Evolutionary conservation across 2,797 vertebrate genomes (phyloP).

Genomic region (Microhierax caerulescens): DNA sequence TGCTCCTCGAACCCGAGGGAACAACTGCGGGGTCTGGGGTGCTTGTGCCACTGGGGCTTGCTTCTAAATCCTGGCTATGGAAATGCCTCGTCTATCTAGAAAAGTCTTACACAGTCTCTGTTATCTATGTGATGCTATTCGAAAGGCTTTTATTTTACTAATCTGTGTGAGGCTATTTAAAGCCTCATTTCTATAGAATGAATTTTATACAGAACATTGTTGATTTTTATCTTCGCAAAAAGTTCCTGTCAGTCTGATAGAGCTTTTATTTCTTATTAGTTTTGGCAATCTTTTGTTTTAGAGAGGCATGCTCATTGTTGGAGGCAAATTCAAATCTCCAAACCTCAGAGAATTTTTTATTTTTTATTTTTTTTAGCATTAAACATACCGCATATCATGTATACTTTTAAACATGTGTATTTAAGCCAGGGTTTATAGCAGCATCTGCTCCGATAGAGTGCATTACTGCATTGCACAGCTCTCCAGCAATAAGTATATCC

Average conservation of each 20-base stretch:
- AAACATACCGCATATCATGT: neutral
- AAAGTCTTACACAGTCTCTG: neutral
- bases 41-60: neutral
- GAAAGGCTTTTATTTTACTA: neutral
- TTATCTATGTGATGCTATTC: neutral
- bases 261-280: neutral
- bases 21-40: accelerated
- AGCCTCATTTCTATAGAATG: neutral
- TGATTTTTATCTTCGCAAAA: neutral
- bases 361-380: neutral
- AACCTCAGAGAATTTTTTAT: neutral
- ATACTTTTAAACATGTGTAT: neutral
- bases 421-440: neutral
- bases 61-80: neutral
- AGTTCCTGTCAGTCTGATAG: neutral
- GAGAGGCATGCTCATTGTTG: neutral
- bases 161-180: neutral
- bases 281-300: neutral
- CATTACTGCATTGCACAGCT: neutral
- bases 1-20: neutral
- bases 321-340: neutral
- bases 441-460: neutral
- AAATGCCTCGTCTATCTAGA: accelerated
- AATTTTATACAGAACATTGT: neutral
- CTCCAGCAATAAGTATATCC: neutral